Evolutionary conservation across 2,113 vertebrate genomes (phyloP).

Genomic region (Otis tarda): DNA sequence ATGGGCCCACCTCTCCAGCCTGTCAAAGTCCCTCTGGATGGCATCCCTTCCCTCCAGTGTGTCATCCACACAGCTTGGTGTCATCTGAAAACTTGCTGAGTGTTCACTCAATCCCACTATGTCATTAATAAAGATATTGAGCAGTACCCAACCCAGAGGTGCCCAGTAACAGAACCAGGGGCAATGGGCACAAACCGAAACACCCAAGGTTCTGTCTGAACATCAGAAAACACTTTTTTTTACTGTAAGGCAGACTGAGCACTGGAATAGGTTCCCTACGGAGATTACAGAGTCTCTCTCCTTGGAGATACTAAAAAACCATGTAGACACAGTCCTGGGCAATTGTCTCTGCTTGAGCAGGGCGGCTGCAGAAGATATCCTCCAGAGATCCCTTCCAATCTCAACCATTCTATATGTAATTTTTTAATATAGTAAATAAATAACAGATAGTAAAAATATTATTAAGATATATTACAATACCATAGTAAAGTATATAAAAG

Average conservation of each 20-base stretch:
- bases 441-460: background rate
- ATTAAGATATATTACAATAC: background rate
- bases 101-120: background rate
- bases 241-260: background rate
- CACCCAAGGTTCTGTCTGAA: background rate
- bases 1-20: background rate
- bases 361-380: background rate
- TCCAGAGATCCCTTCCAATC: background rate
- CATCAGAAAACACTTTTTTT: background rate
- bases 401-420: background rate
- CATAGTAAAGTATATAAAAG: background rate
- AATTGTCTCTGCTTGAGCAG: background rate
- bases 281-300: background rate
- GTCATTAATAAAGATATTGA: background rate
- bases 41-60: background rate
- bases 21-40: background rate
- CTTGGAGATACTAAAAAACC: background rate
- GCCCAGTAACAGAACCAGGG: background rate
- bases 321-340: background rate
- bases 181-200: background rate
- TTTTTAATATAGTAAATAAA: background rate
- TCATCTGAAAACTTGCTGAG: background rate
- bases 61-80: background rate
- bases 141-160: background rate
- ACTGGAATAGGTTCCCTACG: background rate